phyloP scores from a whole-genome alignment of 2,888 invertebrate genomes.

The Leptopterna dolabrata region DNA sequence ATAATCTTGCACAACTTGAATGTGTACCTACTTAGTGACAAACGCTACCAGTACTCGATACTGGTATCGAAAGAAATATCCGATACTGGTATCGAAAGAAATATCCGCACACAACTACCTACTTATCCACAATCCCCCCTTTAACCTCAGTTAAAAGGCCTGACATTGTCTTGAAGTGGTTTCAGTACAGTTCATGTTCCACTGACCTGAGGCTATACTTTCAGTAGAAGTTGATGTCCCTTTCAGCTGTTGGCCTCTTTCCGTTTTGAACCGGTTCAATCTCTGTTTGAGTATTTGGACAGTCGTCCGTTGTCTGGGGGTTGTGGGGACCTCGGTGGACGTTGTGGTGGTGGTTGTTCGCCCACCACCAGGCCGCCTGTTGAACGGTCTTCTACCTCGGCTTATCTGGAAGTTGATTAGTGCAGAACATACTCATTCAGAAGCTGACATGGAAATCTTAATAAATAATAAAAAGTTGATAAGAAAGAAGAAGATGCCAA shows the following conservation, averaged over 20 bases:
- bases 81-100: no score
- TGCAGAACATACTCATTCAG: background rate
- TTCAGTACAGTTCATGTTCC: no score
- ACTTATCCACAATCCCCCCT: no score
- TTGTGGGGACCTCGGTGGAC: conserved; percentile 51
- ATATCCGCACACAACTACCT: no score
- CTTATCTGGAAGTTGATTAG: conserved; percentile 7
- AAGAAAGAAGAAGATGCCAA: no score
- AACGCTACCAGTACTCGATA: no score
- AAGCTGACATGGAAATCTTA: background rate
- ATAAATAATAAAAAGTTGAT: background rate
- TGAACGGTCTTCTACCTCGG: conserved; percentile 53
- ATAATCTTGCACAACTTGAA: no score
- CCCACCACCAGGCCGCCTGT: conserved; percentile 37
- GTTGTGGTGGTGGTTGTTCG: conserved; percentile 56
- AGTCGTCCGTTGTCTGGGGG: conserved; percentile 55
- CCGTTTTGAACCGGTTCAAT: conserved; percentile 55
- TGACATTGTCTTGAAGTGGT: no score
- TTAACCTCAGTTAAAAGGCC: no score
- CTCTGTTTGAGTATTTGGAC: conserved; percentile 55
- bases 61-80: no score
- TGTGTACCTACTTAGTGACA: no score
- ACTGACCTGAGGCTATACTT: background rate
- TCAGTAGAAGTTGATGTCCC: conserved; percentile 33
- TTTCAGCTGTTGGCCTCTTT: conserved; percentile 6